phyloP scores from a whole-genome alignment of 1,140 invertebrate genomes.

The Oedothorax gibbosus region DNA sequence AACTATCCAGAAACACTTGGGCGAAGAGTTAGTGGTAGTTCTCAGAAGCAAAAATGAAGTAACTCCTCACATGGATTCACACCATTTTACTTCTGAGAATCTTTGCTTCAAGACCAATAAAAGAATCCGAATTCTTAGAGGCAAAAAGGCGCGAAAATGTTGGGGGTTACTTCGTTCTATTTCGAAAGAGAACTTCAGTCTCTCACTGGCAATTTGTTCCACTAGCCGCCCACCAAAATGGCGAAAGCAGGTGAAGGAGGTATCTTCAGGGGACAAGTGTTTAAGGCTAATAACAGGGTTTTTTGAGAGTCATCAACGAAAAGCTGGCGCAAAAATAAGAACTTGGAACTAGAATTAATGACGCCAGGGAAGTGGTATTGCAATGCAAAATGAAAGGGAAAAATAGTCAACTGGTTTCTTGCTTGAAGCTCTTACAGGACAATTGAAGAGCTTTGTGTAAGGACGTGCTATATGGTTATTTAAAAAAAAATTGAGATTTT shows the following conservation, averaged over 20 bases:
- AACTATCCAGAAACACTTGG: neutral
- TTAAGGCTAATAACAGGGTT: slow-evolving; percentile 44
- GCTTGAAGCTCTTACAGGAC: no score
- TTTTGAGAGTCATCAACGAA: slow-evolving; percentile 20
- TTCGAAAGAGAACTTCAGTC: neutral
- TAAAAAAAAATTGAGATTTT: no score
- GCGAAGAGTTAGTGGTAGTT: neutral
- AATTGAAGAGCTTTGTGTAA: no score
- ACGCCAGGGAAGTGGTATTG: neutral
- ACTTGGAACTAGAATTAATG: neutral
- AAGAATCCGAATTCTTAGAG: no score
- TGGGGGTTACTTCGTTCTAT: no score
- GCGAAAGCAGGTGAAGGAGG: slow-evolving; percentile 40
- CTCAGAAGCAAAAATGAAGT: no score
- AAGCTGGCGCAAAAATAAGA: slow-evolving; percentile 37
- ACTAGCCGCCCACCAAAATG: slow-evolving; percentile 27
- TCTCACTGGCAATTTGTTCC: slow-evolving; percentile 49
- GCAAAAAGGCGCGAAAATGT: no score
- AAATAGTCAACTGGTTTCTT: neutral
- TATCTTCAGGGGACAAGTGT: slow-evolving; percentile 13
- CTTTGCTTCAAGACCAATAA: no score
- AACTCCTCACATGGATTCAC: no score
- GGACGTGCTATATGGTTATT: no score
- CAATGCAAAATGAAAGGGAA: slow-evolving; percentile 5
- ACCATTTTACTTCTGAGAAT: no score